Base-by-base conservation (phyloP, 2,113 vertebrate species). In the Rhegmatorhina hoffmannsi region DNA sequence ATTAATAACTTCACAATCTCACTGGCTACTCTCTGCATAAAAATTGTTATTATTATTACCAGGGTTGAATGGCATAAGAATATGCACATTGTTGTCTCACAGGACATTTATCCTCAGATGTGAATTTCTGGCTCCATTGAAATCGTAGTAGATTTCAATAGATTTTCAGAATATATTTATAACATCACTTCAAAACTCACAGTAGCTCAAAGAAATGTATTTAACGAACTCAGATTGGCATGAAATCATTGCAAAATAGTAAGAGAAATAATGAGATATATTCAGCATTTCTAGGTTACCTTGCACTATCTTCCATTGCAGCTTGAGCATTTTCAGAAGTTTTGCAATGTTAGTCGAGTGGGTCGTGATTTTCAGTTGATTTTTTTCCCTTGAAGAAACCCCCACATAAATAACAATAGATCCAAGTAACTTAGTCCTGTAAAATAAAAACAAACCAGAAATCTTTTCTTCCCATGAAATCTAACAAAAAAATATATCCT, bases 391-490 rank as follows among this genome's bases (percentile, higher is more conserved):
- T 69, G 34, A 34, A 58, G 82, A 34, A 86, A 72, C 81, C 50
- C 23, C 25, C 77, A 88, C 14, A 53, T 58, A 92, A 91, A 43
- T 80, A 94, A 66, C 63, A 88, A 92, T 33, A 82, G 58, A 81
- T 20, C 21, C 68, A 90, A 86, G 7, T 4, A 13, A 56, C 44
- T 92, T 40, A 31, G 73, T 92, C 28, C 43, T 1, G 1, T 64
- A 59, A 94, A 84, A 91, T n/a, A 84, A 84, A 84, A 82, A 7
- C 29, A 26, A 64, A 80, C 28, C 60, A 67, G 49, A 92, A 89
- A 79, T 56, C 0, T 95, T 94, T 96, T 68, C 56, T 94, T 91
- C 81, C 74, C 87, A 49, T 9, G 7, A 90, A 96, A 84, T 89
- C 43, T 74, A 84, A 36, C 5, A 90, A 38, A 74, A 74, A 95